Conservation (phyloP, 2,888 invertebrate genomes). For the Dromius quadrimaculatus region DNA sequence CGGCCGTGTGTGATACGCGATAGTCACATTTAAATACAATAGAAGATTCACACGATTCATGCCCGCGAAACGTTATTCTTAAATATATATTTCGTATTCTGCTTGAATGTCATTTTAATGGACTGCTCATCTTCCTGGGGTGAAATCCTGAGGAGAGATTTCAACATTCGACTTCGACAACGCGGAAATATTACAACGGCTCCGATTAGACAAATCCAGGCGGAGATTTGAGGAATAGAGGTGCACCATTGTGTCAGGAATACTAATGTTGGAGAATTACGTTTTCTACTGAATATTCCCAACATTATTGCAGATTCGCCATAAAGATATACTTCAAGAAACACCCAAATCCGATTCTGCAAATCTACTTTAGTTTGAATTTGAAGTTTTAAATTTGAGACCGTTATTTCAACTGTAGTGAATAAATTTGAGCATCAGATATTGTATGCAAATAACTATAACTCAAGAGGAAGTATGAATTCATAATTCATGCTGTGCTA, state of each 20-base stretch:
- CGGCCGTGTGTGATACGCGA: conserved; percentile 61
- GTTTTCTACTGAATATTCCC: conserved; percentile 27
- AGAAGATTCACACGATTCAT: conserved; percentile 33
- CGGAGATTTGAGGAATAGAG: not conserved
- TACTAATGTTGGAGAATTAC: conserved; percentile 28
- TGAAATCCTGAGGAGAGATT: conserved; percentile 9
- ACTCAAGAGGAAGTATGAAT: no score
- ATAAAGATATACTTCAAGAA: conserved; percentile 16
- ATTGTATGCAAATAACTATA: no score
- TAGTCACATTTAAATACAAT: conserved; percentile 62
- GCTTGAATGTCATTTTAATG: conserved; percentile 38
- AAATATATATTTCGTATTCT: conserved; percentile 49
- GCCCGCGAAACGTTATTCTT: conserved; percentile 1
- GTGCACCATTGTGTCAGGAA: conserved; percentile 1
- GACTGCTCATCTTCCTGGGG: conserved; percentile 27
- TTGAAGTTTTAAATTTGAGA: no score
- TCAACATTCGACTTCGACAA: conserved; percentile 13
- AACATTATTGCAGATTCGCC: conserved; percentile 28
- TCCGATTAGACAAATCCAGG: conserved; percentile 38
- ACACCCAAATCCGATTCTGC: conserved; percentile 1
- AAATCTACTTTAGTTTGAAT: conserved; percentile 5
- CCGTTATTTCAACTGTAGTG: no score
- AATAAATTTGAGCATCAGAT: no score
- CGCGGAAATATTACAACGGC: not conserved
- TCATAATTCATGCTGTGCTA: no score